These are phyloP conservation scores for Dolichomitus sp. DNA, from an alignment of 2,888 invertebrate genomes.

Conservation along the genomic window DNA sequence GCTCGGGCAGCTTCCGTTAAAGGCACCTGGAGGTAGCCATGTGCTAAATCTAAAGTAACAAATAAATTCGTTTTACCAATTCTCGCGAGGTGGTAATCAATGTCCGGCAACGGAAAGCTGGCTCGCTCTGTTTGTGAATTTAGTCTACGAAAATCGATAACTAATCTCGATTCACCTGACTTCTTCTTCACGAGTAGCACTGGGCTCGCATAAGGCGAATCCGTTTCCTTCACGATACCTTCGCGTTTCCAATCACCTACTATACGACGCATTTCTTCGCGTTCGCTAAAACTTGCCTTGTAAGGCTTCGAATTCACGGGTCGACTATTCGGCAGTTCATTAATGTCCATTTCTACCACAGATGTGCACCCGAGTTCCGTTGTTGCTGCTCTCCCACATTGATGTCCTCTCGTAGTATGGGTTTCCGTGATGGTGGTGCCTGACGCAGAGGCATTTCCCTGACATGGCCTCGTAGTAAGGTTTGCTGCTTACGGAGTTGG, in stretches of 20 bases:
- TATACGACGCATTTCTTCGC: conserved; percentile 1
- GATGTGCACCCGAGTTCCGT: not conserved
- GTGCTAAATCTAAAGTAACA: no score
- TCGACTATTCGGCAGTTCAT: conserved; percentile 18
- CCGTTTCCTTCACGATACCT: conserved; percentile 40
- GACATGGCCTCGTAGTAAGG: no score
- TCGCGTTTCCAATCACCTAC: conserved; percentile 27
- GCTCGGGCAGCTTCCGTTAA: conserved; percentile 51
- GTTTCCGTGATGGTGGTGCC: not conserved
- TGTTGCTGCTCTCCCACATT: not conserved
- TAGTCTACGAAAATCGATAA: no score
- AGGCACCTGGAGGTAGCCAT: no score
- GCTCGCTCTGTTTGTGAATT: no score
- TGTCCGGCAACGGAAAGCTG: no score
- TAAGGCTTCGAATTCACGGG: conserved; percentile 47
- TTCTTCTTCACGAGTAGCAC: not conserved
- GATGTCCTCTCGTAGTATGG: conserved; percentile 16
- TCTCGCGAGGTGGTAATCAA: no score
- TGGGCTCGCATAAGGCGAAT: conserved; percentile 53
- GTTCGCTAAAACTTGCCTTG: conserved; percentile 28
- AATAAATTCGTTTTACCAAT: no score
- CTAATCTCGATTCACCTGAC: no score
- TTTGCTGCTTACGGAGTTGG: no score
- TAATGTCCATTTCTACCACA: conserved; percentile 31
- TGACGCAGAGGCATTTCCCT: not conserved